These are phyloP conservation scores for Hafferia zeledoni DNA, from an alignment of 2,797 vertebrate species.

Conservation along the genomic window DNA sequence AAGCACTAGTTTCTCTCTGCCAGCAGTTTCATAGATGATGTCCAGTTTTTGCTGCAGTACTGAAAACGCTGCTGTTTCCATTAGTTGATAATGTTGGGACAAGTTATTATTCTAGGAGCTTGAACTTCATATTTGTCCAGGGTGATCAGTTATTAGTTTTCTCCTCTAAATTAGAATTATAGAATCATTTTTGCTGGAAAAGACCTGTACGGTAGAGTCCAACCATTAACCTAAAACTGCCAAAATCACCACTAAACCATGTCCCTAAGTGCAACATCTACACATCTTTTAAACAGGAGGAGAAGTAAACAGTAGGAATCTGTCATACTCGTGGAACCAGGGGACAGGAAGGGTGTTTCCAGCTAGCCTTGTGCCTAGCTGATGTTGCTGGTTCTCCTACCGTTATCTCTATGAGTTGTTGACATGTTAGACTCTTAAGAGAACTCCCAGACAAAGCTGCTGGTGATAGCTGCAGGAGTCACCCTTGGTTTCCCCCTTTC, in stretches of 20 bases:
- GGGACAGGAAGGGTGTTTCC: background rate
- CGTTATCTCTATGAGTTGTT: rapidly evolving
- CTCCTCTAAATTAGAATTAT: background rate
- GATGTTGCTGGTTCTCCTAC: background rate
- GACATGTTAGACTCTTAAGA: rapidly evolving
- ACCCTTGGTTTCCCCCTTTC: background rate
- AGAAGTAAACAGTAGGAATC: background rate
- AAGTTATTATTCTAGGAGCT: background rate
- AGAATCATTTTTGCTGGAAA: background rate
- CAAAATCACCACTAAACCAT: background rate
- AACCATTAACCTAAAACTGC: background rate
- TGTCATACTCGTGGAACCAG: background rate
- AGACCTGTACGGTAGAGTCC: background rate
- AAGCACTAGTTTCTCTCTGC: background rate
- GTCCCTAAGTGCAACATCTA: background rate
- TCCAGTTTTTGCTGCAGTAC: background rate
- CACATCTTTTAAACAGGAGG: background rate
- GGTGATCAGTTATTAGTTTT: background rate
- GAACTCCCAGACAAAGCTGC: background rate
- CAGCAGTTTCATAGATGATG: background rate
- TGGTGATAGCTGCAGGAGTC: background rate
- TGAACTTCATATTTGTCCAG: background rate
- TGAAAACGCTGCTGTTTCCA: background rate
- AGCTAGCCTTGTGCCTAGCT: background rate
- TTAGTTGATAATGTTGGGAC: background rate